These are phyloP conservation scores for Natator depressus DNA, from an alignment of 2,113 vertebrate species.

Conservation along the genomic window DNA sequence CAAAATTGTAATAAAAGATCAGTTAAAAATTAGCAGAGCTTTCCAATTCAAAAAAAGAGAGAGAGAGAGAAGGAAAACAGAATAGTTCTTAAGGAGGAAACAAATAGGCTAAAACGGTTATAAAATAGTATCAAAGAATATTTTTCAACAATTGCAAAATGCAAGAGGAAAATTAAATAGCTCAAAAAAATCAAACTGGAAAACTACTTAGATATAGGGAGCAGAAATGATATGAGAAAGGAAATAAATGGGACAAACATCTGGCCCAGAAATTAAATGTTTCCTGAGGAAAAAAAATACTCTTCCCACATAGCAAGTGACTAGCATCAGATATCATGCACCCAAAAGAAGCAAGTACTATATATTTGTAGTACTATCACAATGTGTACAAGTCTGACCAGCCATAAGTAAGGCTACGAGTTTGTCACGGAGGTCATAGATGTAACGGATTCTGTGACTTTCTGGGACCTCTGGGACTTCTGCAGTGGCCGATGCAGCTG, in stretches of 20 bases:
- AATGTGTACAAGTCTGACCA: not conserved
- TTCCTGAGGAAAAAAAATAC: not conserved
- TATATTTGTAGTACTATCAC: not conserved
- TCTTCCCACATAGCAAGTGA: not conserved
- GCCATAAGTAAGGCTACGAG: too few relatives aligned
- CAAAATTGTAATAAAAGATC: not conserved
- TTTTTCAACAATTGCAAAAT: not conserved
- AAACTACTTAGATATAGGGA: not conserved
- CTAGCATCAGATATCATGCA: not conserved
- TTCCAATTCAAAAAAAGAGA: not conserved
- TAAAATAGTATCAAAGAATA: not conserved
- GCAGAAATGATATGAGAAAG: not conserved
- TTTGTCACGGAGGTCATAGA: too few relatives aligned
- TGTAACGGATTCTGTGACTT: too few relatives aligned
- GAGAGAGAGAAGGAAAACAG: not conserved
- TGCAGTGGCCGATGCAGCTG: too few relatives aligned
- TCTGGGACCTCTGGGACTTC: too few relatives aligned
- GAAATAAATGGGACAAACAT: not conserved
- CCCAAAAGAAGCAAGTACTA: not conserved
- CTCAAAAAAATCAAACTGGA: not conserved
- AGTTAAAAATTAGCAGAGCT: not conserved
- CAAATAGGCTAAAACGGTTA: not conserved
- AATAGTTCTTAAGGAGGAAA: not conserved
- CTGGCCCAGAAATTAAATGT: rapidly evolving
- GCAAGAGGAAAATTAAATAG: not conserved